phyloP scores from a whole-genome alignment of 2,113 vertebrate species.

The Cochlearius cochlearius region DNA sequence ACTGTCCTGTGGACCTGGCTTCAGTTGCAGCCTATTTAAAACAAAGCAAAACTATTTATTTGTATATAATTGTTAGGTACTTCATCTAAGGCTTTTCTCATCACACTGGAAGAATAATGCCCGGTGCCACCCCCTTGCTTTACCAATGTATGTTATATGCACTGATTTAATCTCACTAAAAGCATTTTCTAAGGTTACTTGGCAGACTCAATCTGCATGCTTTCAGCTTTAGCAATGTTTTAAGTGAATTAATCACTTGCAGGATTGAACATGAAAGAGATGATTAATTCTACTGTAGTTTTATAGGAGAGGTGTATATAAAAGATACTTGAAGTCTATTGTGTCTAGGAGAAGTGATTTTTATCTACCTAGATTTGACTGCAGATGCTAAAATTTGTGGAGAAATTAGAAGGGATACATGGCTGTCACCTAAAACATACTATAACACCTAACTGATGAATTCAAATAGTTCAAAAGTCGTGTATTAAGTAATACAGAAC shows the following conservation, averaged over 20 bases:
- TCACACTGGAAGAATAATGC: background rate
- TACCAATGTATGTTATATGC: background rate
- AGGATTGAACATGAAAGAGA: background rate
- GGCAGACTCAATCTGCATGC: background rate
- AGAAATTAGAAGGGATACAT: background rate
- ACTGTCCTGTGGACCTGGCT: background rate
- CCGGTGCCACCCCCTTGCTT: background rate
- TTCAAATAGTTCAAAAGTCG: background rate
- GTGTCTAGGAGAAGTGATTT: background rate
- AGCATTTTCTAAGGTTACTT: background rate
- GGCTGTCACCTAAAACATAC: background rate
- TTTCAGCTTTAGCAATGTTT: background rate
- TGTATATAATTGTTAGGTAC: background rate
- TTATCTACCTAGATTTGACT: background rate
- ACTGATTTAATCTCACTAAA: slow-evolving; percentile 33
- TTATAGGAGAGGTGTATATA: background rate
- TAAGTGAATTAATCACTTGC: background rate
- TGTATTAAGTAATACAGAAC: background rate
- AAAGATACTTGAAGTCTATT: background rate
- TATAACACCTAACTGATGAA: background rate
- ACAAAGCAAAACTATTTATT: background rate
- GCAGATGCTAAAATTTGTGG: background rate
- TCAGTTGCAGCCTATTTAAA: background rate
- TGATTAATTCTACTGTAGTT: background rate
- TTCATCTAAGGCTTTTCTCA: background rate